These are phyloP conservation scores for Morpho helenor DNA, from an alignment of 2,888 invertebrate genomes.

Conservation along the genomic window DNA sequence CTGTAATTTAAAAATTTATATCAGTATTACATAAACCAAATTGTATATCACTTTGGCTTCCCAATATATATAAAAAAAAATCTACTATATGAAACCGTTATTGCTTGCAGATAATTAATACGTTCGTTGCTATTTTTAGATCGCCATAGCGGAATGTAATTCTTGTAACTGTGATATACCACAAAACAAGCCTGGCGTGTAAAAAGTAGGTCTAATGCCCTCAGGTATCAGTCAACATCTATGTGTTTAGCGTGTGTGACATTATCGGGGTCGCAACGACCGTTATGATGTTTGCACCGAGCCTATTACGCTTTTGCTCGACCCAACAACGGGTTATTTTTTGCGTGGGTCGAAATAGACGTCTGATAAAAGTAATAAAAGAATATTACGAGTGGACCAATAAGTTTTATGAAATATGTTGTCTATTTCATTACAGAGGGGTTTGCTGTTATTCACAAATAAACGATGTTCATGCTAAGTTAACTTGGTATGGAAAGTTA, in stretches of 20 bases:
- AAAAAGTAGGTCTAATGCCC: constrained; percentile 33
- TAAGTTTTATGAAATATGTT: neutral
- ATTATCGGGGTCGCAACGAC: constrained; percentile 44
- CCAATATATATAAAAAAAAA: too few species aligned
- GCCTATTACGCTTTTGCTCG: constrained; percentile 14
- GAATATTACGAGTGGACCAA: constrained; percentile 1
- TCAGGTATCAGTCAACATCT: constrained; percentile 27
- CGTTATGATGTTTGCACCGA: constrained; percentile 40
- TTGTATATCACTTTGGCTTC: too few species aligned
- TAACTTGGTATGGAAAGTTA: too few species aligned
- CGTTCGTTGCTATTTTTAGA: constrained; percentile 11
- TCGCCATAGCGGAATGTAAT: constrained; percentile 17
- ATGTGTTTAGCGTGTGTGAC: constrained; percentile 32
- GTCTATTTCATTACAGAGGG: neutral
- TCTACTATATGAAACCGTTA: constrained; percentile 3
- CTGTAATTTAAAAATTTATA: too few species aligned
- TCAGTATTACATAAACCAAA: too few species aligned
- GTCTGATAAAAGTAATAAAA: constrained; percentile 7
- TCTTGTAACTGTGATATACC: constrained; percentile 22
- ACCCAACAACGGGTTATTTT: constrained; percentile 18
- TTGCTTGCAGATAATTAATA: constrained; percentile 10
- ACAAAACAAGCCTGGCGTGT: constrained; percentile 15
- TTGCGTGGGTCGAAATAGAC: constrained; percentile 8
- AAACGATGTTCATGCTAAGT: neutral
- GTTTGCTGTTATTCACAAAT: neutral